A percentile compares a stretch with the other conserved stretches of the same genome.
phyloP scores from a whole-genome alignment of 2,888 invertebrate genomes.

The Cantharis rustica region DNA sequence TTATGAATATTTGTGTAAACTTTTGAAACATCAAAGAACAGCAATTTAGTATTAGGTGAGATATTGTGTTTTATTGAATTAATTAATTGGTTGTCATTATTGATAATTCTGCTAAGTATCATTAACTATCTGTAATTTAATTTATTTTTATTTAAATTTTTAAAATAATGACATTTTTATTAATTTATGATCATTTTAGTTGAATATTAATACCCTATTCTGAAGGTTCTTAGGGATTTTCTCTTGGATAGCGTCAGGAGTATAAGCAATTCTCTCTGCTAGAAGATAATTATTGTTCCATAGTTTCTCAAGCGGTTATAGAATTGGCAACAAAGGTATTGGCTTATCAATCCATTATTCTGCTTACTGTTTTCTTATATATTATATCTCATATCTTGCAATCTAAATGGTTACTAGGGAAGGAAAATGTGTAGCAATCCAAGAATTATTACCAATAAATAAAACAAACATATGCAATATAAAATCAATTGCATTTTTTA shows the following conservation, averaged over 20 bases:
- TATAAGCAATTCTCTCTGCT: no score
- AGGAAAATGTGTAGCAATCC: neutral
- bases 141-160: neutral
- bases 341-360: neutral
- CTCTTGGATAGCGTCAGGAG: no score
- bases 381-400: neutral
- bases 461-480: neutral
- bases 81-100: neutral
- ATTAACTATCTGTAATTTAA: neutral
- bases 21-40: neutral
- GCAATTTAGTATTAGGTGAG: neutral
- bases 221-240: neutral
- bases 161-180: neutral
- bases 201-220: no score
- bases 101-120: neutral
- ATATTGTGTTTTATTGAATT: neutral
- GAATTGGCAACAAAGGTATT: neutral
- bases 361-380: neutral
- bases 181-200: neutral
- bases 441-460: neutral
- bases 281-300: neutral
- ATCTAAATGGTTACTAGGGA: neutral
- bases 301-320: neutral
- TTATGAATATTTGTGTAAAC: neutral
- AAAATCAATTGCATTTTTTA: neutral